These are phyloP conservation scores for Amiota mariae DNA, from an alignment of 2,888 invertebrate species.

Conservation along the genomic window DNA sequence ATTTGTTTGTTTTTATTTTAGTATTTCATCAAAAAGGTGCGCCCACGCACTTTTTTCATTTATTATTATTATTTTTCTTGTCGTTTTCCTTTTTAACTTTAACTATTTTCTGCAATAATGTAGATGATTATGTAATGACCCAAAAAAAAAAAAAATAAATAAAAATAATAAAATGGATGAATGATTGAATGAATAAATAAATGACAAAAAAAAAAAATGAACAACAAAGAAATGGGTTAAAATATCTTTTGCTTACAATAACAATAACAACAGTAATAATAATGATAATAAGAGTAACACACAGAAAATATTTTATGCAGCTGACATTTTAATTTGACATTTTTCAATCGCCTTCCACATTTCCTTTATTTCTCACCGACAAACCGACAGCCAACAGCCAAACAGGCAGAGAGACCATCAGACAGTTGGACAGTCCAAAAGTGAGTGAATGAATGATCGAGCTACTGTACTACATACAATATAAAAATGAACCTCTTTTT, in stretches of 20 bases:
- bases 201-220: constrained; percentile 3
- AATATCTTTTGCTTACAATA: constrained; percentile 25
- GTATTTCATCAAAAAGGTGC: constrained; percentile 58
- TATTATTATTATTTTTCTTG: too few species aligned
- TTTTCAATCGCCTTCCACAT: constrained; percentile 32
- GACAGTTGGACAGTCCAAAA: too few species aligned
- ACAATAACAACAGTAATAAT: too few species aligned
- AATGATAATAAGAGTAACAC: constrained; percentile 33
- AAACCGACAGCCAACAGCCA: too few species aligned
- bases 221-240: constrained; percentile 66
- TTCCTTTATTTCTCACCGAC: background rate
- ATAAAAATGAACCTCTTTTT: background rate
- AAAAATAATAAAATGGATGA: background rate
- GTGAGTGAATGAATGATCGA: too few species aligned
- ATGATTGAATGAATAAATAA: too few species aligned
- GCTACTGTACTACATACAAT: too few species aligned
- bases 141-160: constrained; percentile 32
- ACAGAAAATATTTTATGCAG: constrained; percentile 24
- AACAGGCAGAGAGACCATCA: too few species aligned
- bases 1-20: constrained; percentile 56
- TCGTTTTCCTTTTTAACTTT: too few species aligned
- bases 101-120: constrained; percentile 56
- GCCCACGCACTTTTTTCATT: constrained; percentile 50
- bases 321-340: constrained; percentile 67
- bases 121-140: constrained; percentile 62